Base-by-base conservation (phyloP, 2,888 invertebrate genomes). In the Sinopyrophorus schimmeli region DNA sequence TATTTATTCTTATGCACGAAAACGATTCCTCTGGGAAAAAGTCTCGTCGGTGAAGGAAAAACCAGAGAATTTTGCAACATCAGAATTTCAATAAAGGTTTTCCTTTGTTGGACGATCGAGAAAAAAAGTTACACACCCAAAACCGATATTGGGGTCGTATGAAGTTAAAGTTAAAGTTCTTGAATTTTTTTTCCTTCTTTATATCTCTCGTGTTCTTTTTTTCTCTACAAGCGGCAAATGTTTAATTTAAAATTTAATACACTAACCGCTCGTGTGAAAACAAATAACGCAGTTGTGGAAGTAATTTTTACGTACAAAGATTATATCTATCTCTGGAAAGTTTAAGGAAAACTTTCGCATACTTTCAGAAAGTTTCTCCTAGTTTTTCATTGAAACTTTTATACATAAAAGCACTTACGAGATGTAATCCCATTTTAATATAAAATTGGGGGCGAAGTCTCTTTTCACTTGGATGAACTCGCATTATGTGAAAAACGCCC, bases 1-100 rank as follows among this genome's bases (percentile, higher is more conserved):
- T n/a, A n/a, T n/a, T n/a, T n/a, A n/a, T n/a, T n/a, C n/a, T n/a
- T n/a, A n/a, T n/a, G n/a, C n/a, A n/a, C n/a, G n/a, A n/a, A n/a
- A n/a, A n/a, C n/a, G n/a, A n/a, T n/a, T n/a, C n/a, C n/a, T n/a
- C n/a, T n/a, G n/a, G n/a, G n/a, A n/a, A n/a, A n/a, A n/a, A n/a
- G n/a, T n/a, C n/a, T n/a, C n/a, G n/a, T n/a, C n/a, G n/a, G n/a
- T n/a, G n/a, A n/a, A n/a, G n/a, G n/a, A n/a, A n/a, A n/a, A n/a
- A n/a, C n/a, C n/a, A n/a, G n/a, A n/a, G 31, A 41, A 31, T 35
- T 28, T 31, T 37, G 14, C 10, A 32, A 24, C 15, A 32, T 7
- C 20, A 44, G 46, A 46, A 46, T 46, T 46, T 46, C 46, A 46
- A 46, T 46, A 46, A 46, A 38, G 31, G 18, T 27, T 30, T 28